Evolutionary conservation across 2,113 vertebrate species (phyloP), one percentile per base, ranked within the genome.

Genomic region (Cisticola juncidis): DNA sequence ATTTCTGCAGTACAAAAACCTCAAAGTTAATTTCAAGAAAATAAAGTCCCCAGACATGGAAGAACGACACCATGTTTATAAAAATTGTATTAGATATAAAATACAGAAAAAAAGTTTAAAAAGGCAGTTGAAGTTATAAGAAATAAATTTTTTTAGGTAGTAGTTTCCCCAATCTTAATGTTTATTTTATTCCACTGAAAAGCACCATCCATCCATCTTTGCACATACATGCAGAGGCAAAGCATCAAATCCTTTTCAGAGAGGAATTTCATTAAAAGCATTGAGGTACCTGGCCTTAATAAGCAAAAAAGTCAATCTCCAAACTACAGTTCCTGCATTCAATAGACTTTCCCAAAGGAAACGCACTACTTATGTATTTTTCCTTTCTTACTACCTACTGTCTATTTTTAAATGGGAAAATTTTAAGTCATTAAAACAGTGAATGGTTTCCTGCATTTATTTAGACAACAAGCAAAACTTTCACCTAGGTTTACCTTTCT

Each of bases 221-320:
- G 56, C 10, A 58, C 15, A 50, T 4, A 42, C 2, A 21, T 36
- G 38, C 12, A 47, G 47, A 70, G 9, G 29, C 12, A 57, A 17
- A 76, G 20, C 0, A 0, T 50, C 11, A 69, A 11, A 50, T 73
- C 4, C 8, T 9, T 78, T 65, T 38, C 36, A 78, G 36, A 40
- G 20, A 28, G 5, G 6, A 87, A 79, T 74, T 36, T 58, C 19
- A 40, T 53, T 44, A 40, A 65, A 89, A 48, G 5, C 4, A 40
- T 18, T 53, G 28, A 8, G 4, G 2, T 56, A n/a, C 5, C 7
- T 1, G 1, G 9, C 14, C 4, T 6, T 12, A 33, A 40, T 26
- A 36, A 50, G 35, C 10, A 45, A 53, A 60, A 60, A 56, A n/a
- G 9, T 60, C 1, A 72, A 21, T 9, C 4, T 12, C 11, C 14